Base-by-base conservation (phyloP, 1,140 invertebrate genomes). In the Lamellibrachia luymesi region DNA sequence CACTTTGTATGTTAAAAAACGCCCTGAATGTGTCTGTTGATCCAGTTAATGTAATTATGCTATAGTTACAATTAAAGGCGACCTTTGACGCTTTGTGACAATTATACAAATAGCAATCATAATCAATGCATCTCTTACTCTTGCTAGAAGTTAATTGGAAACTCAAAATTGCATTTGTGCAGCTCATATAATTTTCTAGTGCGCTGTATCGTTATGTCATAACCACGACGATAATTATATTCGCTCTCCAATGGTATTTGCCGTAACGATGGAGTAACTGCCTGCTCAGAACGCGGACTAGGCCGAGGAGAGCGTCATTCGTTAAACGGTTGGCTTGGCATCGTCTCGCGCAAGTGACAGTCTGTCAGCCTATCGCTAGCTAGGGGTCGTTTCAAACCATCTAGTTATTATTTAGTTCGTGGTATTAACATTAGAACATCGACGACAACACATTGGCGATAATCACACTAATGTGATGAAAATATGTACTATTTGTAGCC, bases 331-430 rank as follows among this genome's bases (percentile, higher is more conserved):
- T 92, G 10, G n/a, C 89, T 51, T 51, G 56, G 10, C 89, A 10
- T 51, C 92, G 22, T 25, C 64, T 38, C 4, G 90, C 64, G 51
- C 8, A 50, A 52, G 50, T 22, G 64, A 64, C 64, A 56, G 25
- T 90, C 93, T 38, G 22, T 6, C 4, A 50, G 50, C 51, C 52
- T 50, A 91, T 64, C 50, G 93, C 56, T 92, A 80, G 10, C 94
- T n/a, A 92, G 49, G 92, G 91, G 90, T 92, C 64, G 13, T 22
- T 89, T 80, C 64, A 56, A 17, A 38, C 38, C 38, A 38, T 38
- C 17, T 56, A 56, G 6, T 6, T 17, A 56, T 56, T 56, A 56
- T 8, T 56, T 56, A 8, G 6, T 56, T 56, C 17, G 52, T 56
- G 17, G 52, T 56, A 17, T 56, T 56, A 56, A 56, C 52, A 6